Evolutionary conservation across 2,113 vertebrate genomes (phyloP).

Genomic region (Helogale parvula): DNA sequence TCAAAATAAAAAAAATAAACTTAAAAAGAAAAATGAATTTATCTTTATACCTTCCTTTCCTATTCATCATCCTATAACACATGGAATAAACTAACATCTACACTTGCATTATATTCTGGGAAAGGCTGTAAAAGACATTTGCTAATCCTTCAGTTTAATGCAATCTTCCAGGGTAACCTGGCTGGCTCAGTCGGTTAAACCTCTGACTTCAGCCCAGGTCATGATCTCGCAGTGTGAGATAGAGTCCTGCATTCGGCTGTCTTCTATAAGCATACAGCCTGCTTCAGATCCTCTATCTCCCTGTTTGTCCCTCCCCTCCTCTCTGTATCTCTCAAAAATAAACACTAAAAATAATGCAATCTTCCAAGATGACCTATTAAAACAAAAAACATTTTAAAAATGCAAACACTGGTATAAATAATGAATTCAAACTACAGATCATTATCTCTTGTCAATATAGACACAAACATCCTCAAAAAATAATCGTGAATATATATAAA

Average conservation of each 20-base stretch:
- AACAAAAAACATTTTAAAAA: background rate
- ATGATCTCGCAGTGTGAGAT: no score
- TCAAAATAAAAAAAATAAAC: no score
- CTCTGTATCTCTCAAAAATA: no score
- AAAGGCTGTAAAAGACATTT: slow-evolving; percentile 6
- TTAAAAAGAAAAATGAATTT: background rate
- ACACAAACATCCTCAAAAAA: background rate
- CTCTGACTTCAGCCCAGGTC: no score
- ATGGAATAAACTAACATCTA: background rate
- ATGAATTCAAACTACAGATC: background rate
- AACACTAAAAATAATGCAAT: background rate
- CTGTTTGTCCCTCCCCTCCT: no score
- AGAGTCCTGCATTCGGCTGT: no score
- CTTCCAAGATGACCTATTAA: background rate
- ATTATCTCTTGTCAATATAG: background rate
- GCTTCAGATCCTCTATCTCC: no score
- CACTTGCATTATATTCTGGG: background rate
- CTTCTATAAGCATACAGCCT: no score
- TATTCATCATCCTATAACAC: background rate
- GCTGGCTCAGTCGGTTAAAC: no score
- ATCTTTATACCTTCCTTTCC: background rate
- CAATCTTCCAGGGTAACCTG: background rate
- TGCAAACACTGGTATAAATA: background rate
- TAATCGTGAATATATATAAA: background rate
- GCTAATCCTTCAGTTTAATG: background rate